phyloP scores from a whole-genome alignment of 2,888 invertebrate genomes.

The Drosophila monieri region DNA sequence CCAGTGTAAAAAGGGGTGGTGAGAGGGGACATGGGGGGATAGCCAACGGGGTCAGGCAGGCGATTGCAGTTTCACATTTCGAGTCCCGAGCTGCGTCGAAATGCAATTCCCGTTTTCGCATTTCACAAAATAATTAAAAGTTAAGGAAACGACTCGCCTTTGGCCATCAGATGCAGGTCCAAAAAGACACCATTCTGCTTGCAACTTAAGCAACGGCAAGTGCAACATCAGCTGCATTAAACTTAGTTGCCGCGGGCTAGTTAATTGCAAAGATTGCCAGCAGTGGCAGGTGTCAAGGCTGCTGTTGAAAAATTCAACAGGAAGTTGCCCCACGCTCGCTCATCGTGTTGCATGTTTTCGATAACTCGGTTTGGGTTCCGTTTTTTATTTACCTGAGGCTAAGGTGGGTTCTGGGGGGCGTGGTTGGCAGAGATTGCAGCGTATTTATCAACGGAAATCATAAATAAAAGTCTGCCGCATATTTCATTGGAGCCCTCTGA shows the following conservation, averaged over 20 bases:
- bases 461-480: constrained; percentile 72
- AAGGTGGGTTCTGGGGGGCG: constrained; percentile 10
- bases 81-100: constrained; percentile 57
- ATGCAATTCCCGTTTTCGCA: constrained; percentile 79
- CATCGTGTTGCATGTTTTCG: constrained; percentile 15
- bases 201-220: constrained; percentile 10
- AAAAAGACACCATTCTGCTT: constrained; percentile 18
- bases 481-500: constrained; percentile 47
- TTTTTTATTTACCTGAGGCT: constrained; percentile 44
- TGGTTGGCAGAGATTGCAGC: constrained; percentile 16
- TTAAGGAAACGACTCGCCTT: constrained; percentile 65
- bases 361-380: constrained; percentile 15
- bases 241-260: constrained; percentile 68
- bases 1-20: constrained; percentile 32
- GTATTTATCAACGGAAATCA: constrained; percentile 80
- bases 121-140: constrained; percentile 75
- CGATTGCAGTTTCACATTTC: constrained; percentile 46
- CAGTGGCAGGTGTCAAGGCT: constrained; percentile 67
- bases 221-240: constrained; percentile 4
- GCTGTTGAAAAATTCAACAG: constrained; percentile 33
- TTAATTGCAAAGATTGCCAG: constrained; percentile 70
- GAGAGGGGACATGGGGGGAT: constrained; percentile 4
- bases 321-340: constrained; percentile 13
- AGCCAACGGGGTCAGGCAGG: constrained; percentile 18
- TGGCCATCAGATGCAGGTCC: constrained; percentile 44